phyloP scores from a whole-genome alignment of 1,140 invertebrate species.

The Macrobrachium nipponense region DNA sequence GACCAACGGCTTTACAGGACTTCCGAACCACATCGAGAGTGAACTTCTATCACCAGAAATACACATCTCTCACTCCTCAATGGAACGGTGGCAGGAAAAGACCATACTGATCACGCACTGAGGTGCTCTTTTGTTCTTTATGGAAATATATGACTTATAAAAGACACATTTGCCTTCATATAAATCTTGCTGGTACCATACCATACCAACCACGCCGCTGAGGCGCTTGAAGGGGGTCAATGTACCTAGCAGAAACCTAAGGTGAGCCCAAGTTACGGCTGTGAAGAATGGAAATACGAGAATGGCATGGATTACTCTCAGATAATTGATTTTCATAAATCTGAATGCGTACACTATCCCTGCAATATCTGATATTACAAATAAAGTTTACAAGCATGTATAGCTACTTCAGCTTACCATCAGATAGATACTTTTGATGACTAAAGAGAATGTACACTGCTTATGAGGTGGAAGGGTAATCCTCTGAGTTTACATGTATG shows the following conservation, averaged over 20 bases:
- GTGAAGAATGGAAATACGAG: slow-evolving; percentile 15
- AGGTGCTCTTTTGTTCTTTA: too few species aligned
- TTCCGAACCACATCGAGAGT: too few species aligned
- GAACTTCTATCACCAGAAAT: too few species aligned
- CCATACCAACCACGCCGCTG: too few species aligned
- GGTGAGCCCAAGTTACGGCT: neutral
- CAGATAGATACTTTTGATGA: slow-evolving; percentile 30
- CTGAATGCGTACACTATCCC: slow-evolving; percentile 12
- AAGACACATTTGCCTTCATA: too few species aligned
- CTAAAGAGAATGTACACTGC: slow-evolving; percentile 13
- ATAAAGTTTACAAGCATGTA: slow-evolving; percentile 10
- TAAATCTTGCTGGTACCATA: too few species aligned
- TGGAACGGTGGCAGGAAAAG: too few species aligned
- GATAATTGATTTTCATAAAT: slow-evolving; percentile 22
- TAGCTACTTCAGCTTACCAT: slow-evolving; percentile 18
- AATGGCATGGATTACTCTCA: slow-evolving; percentile 26
- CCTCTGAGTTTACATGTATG: slow-evolving; percentile 21
- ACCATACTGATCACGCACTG: too few species aligned
- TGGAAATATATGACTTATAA: too few species aligned
- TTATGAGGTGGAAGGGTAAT: slow-evolving; percentile 9
- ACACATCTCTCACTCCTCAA: too few species aligned
- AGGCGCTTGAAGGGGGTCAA: too few species aligned
- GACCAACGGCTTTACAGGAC: too few species aligned
- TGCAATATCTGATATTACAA: neutral
- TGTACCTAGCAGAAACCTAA: slow-evolving; percentile 5